These are phyloP conservation scores for Phrynocephalus forsythii DNA, from an alignment of 2,797 vertebrate genomes.

Conservation along the genomic window DNA sequence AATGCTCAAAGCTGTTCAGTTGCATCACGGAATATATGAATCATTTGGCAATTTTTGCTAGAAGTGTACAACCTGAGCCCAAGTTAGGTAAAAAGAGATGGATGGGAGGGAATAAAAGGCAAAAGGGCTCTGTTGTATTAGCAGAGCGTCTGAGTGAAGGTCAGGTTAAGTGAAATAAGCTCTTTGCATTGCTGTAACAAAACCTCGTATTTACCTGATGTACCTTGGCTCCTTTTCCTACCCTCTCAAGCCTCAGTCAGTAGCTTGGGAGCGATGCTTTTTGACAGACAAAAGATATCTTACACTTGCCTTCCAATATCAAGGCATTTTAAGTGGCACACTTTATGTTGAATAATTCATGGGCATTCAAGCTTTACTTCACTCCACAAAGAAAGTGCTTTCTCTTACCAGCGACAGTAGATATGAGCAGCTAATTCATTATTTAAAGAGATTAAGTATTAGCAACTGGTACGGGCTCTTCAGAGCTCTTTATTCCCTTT, in stretches of 20 bases:
- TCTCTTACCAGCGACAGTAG: constrained; percentile 95
- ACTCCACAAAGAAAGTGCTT: constrained; percentile 98
- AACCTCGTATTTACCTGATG: constrained; percentile 59
- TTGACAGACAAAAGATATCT: constrained; percentile 96
- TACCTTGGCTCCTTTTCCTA: constrained; percentile 72
- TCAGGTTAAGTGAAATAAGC: constrained; percentile 33
- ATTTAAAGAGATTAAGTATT: constrained; percentile 98
- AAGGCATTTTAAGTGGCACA: constrained; percentile 97
- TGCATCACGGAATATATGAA: constrained; percentile 11
- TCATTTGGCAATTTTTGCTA: neutral
- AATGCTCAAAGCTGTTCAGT: constrained; percentile 14
- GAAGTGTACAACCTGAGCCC: neutral
- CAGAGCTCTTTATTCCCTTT: constrained; percentile 86
- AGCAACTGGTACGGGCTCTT: constrained; percentile 82
- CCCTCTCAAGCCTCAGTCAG: constrained; percentile 70
- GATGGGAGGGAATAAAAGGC: constrained; percentile 7
- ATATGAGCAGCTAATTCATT: constrained; percentile 99
- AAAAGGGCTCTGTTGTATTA: constrained; percentile 35
- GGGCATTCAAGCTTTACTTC: constrained; percentile 97
- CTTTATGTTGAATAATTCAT: constrained; percentile 99
- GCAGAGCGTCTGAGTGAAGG: neutral
- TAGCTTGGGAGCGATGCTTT: constrained; percentile 89
- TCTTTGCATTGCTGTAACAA: constrained; percentile 15
- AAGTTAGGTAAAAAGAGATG: neutral
- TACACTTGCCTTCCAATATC: constrained; percentile 97